Conservation (phyloP, 2,888 invertebrate species). For the Scaptomyza cyrtandrae region DNA sequence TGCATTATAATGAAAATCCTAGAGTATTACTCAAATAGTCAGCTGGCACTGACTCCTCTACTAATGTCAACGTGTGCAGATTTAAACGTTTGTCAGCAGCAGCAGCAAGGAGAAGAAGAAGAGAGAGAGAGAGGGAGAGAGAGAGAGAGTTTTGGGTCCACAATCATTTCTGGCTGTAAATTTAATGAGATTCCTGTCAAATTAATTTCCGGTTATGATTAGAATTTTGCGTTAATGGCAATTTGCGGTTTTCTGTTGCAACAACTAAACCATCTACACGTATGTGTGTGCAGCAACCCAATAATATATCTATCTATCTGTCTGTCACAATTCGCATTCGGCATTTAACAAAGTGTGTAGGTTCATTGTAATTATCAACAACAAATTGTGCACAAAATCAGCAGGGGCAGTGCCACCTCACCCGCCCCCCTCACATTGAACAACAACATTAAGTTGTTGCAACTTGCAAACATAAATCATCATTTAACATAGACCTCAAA, state of each 20-base stretch:
- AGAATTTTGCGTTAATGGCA: constrained; percentile 85
- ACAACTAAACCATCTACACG: too few species aligned
- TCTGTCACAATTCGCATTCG: constrained; percentile 50
- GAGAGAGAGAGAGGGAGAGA: too few species aligned
- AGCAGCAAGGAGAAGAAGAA: too few species aligned
- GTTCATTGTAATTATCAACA: constrained; percentile 58
- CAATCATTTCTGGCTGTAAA: constrained; percentile 73
- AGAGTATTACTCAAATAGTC: constrained; percentile 77
- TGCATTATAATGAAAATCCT: constrained; percentile 77
- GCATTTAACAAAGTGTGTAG: constrained; percentile 44
- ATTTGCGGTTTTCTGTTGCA: constrained; percentile 83
- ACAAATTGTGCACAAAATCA: constrained; percentile 27
- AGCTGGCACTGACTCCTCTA: constrained; percentile 34
- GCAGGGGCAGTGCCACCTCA: too few species aligned
- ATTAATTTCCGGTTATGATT: constrained; percentile 85
- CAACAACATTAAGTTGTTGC: constrained; percentile 65
- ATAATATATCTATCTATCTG: constrained; percentile 30
- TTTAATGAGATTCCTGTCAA: constrained; percentile 85
- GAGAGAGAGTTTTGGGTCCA: not conserved
- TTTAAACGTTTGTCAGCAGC: constrained; percentile 59
- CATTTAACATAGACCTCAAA: constrained; percentile 14
- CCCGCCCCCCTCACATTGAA: constrained; percentile 44
- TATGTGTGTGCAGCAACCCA: constrained; percentile 23
- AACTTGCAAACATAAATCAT: constrained; percentile 67
- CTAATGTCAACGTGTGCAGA: constrained; percentile 73